Percentiles rank a stretch among this genome's conserved stretches.
phyloP scores from a whole-genome alignment of 2,888 invertebrate species.

The Pyrrhia umbra region DNA sequence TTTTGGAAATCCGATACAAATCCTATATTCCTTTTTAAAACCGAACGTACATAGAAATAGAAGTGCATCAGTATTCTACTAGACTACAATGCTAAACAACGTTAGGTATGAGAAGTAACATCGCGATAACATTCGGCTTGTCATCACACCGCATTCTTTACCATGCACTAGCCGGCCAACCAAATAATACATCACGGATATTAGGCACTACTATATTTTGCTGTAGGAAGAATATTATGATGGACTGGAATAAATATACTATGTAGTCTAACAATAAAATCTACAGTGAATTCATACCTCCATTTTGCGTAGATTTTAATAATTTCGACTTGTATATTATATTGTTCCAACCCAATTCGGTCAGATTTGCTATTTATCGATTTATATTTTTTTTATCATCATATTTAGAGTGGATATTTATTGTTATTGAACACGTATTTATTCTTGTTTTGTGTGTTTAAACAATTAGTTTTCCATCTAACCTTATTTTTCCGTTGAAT shows the following conservation, averaged over 20 bases:
- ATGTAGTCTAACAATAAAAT: not conserved
- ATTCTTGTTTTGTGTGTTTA: no score
- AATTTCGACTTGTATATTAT: not conserved
- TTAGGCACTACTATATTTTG: conserved; percentile 15
- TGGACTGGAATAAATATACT: not conserved
- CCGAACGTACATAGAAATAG: not conserved
- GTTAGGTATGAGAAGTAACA: conserved; percentile 60
- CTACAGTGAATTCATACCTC: not conserved
- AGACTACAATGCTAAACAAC: conserved; percentile 60
- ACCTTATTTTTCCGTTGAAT: no score
- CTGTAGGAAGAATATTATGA: not conserved
- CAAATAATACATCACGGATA: conserved; percentile 34
- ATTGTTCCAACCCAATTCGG: not conserved
- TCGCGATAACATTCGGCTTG: conserved; percentile 58
- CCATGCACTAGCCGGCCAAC: conserved; percentile 41
- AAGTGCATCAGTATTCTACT: conserved; percentile 39
- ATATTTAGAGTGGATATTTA: no score
- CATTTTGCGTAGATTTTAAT: not conserved
- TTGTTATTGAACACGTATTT: no score
- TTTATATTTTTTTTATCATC: no score
- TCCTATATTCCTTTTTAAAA: conserved; percentile 10
- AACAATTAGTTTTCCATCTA: no score
- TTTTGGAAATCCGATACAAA: not conserved
- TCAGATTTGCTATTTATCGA: not conserved
- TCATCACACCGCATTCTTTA: conserved; percentile 41